Evolutionary conservation across 2,888 invertebrate genomes (phyloP).

Genomic region (Geophilus truncorum): DNA sequence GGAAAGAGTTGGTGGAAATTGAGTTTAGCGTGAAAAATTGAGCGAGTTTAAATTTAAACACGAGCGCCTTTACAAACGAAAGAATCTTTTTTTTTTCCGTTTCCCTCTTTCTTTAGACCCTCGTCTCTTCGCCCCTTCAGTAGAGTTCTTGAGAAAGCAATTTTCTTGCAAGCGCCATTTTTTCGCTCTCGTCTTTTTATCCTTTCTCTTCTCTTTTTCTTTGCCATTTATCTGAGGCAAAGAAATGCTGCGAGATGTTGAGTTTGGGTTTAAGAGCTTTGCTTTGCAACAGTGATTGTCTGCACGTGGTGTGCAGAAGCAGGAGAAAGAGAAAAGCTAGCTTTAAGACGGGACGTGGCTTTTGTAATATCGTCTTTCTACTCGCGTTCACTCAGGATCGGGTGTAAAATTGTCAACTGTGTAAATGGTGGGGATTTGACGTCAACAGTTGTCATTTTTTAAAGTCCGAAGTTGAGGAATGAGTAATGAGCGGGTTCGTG

Average conservation of each 20-base stretch:
- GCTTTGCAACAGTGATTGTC: slow-evolving; percentile 16
- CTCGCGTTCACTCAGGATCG: neutral
- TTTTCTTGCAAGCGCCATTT: slow-evolving; percentile 18
- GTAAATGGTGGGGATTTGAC: neutral
- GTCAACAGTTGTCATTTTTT: neutral
- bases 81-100: neutral
- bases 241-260: neutral
- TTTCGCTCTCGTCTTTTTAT: neutral
- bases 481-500: neutral
- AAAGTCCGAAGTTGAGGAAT: neutral
- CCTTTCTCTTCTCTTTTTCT: neutral
- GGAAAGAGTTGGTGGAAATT: neutral
- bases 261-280: slow-evolving; percentile 16
- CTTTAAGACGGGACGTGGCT: neutral
- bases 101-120: neutral
- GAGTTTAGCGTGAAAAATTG: neutral
- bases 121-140: neutral
- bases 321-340: neutral
- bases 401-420: neutral
- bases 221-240: slow-evolving; percentile 1
- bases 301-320: neutral
- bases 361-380: neutral
- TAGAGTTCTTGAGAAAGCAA: slow-evolving; percentile 22
- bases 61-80: neutral
- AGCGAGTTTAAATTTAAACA: neutral